Evolutionary conservation across 1,140 invertebrate species (phyloP).

Genomic region (Cydia splendana): DNA sequence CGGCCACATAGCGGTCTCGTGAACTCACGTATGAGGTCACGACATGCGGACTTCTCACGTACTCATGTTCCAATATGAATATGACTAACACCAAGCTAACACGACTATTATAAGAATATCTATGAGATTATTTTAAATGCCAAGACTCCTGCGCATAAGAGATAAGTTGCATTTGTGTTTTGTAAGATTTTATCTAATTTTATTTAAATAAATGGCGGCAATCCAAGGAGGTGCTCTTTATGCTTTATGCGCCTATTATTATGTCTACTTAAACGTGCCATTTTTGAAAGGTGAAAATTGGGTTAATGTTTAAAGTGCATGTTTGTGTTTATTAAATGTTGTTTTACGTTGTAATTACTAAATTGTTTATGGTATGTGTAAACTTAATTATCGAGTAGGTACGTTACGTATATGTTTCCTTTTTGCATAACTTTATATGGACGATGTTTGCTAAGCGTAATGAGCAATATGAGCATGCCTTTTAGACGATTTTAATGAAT

Average conservation of each 20-base stretch:
- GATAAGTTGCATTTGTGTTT: too few relatives aligned
- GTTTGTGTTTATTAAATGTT: too few relatives aligned
- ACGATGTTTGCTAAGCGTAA: neutral
- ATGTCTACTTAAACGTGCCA: slow-evolving; percentile 7
- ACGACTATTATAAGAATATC: neutral
- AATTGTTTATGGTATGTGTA: neutral
- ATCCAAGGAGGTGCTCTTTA: neutral
- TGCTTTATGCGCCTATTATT: neutral
- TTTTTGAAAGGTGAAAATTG: neutral
- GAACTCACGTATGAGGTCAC: slow-evolving; percentile 46
- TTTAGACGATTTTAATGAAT: neutral
- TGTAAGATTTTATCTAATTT: too few relatives aligned
- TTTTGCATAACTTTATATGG: slow-evolving; percentile 1
- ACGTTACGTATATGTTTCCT: too few relatives aligned
- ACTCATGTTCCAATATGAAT: slow-evolving; percentile 6
- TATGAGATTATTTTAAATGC: neutral
- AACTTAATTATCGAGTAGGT: neutral
- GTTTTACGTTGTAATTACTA: too few relatives aligned
- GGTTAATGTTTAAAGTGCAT: neutral
- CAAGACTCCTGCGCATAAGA: neutral
- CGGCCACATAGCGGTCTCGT: slow-evolving; percentile 57
- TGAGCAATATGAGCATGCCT: neutral
- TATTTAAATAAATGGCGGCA: neutral
- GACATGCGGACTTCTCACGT: slow-evolving; percentile 22
- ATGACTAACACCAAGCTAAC: neutral